A percentile compares a stretch with the other conserved stretches of the same genome.
Conservation (phyloP, 2,113 vertebrate genomes). For the Hypanus sabinus region DNA sequence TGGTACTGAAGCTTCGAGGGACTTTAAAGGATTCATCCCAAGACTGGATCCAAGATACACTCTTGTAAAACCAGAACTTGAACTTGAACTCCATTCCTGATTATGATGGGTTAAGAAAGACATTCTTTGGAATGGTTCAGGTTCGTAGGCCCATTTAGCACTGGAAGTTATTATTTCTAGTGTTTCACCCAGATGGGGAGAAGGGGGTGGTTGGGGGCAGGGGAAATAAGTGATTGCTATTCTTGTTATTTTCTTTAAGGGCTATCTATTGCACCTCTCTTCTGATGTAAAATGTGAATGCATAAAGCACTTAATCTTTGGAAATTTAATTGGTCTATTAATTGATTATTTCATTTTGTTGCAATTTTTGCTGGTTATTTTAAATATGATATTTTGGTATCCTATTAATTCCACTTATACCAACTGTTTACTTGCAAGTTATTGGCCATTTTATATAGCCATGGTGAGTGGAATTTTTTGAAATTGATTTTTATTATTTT, state of each 20-base stretch:
- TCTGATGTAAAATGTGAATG: slow-evolving; percentile 29
- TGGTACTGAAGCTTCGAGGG: slow-evolving; percentile 80
- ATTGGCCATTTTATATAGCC: background rate
- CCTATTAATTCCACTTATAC: background rate
- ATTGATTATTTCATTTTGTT: slow-evolving; percentile 28
- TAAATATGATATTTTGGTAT: background rate
- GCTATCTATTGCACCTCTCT: slow-evolving; percentile 19
- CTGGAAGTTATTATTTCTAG: background rate
- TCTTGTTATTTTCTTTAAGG: slow-evolving; percentile 30
- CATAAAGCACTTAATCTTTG: slow-evolving; percentile 13
- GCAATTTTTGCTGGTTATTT: slow-evolving; percentile 30
- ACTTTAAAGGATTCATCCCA: slow-evolving; percentile 77
- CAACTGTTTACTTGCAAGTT: slow-evolving; percentile 12
- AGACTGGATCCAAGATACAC: slow-evolving; percentile 77
- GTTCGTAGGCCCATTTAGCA: background rate
- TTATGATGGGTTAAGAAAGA: background rate
- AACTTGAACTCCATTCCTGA: slow-evolving; percentile 39
- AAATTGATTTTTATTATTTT: background rate
- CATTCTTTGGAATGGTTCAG: background rate
- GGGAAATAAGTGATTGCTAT: background rate
- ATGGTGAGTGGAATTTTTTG: background rate
- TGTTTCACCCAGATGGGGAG: background rate
- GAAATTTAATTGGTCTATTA: slow-evolving; percentile 23
- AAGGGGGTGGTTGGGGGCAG: no score
- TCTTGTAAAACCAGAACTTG: slow-evolving; percentile 57